Evolutionary conservation across 2,797 vertebrate genomes (phyloP).

Genomic region (Hipposideros larvatus): DNA sequence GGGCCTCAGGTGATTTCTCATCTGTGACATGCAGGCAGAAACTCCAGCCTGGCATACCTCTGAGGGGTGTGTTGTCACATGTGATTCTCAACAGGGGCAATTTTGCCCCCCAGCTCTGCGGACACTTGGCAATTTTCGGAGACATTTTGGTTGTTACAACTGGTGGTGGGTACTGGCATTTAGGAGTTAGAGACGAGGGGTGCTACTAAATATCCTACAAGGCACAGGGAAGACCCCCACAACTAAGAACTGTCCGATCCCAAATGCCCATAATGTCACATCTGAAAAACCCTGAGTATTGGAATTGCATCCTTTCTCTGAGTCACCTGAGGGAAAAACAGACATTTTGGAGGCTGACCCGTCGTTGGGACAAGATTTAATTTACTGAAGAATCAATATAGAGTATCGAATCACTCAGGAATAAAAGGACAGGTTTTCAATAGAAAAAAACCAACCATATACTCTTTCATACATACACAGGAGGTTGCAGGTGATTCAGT

Average conservation of each 20-base stretch:
- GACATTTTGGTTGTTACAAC: not conserved
- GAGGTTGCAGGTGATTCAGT: not conserved
- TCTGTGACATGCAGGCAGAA: not conserved
- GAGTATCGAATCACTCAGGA: not conserved
- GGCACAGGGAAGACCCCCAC: not conserved
- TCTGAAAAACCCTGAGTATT: not conserved
- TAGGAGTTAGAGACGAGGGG: not conserved
- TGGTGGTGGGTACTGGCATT: not conserved
- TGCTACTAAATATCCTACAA: not conserved
- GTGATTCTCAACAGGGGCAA: not conserved
- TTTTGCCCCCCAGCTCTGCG: not conserved
- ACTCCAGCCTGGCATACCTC: not conserved
- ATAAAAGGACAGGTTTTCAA: not conserved
- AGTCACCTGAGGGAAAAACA: not conserved
- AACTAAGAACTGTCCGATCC: not conserved
- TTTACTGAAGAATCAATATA: not conserved
- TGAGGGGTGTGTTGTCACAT: not conserved
- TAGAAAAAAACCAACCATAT: too few species aligned
- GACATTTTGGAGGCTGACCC: not conserved
- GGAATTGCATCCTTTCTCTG: not conserved
- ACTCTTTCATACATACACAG: not conserved
- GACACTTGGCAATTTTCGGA: not conserved
- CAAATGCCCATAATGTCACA: too few species aligned
- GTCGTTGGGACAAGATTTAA: not conserved
- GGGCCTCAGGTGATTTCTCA: not conserved